Evolutionary conservation across 23 tunicate species (phyloP).

Genomic region (Halocynthia aurantium): DNA sequence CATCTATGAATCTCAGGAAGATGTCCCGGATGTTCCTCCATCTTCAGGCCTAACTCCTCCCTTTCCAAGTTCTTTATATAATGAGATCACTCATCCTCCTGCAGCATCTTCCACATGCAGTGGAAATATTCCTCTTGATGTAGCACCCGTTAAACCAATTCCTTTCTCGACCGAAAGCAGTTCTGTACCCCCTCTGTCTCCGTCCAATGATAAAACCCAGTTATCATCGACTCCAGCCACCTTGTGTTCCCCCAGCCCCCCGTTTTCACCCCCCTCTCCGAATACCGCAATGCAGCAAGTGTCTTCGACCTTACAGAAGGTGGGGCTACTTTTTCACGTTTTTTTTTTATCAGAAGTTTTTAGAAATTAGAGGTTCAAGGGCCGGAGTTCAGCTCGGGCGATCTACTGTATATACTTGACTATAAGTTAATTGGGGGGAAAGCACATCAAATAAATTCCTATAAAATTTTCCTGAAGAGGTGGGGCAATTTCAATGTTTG

Average conservation of each 20-base stretch:
- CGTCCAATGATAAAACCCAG: no score
- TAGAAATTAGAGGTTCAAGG: neutral
- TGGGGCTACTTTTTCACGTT: conserved; percentile 8
- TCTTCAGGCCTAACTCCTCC: no score
- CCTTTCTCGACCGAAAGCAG: no score
- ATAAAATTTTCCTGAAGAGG: no score
- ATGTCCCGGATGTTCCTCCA: no score
- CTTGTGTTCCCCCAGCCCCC: conserved; percentile 5
- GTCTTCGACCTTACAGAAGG: conserved; percentile 56
- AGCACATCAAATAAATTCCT: no score
- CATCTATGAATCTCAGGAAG: no score
- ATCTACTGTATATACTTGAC: no score
- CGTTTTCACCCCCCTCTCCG: conserved; percentile 81
- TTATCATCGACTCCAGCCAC: neutral
- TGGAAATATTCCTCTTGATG: neutral
- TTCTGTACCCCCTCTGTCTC: no score
- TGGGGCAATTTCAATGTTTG: no score
- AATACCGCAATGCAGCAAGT: conserved; percentile 65
- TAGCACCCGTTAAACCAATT: no score
- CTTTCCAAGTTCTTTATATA: neutral
- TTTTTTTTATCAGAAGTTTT: neutral
- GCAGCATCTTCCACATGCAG: neutral
- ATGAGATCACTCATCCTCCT: neutral
- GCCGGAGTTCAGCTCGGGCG: neutral
- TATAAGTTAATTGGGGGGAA: no score